These are phyloP conservation scores for Atractosteus spatula DNA, from an alignment of 2,113 vertebrate species.

Conservation along the genomic window DNA sequence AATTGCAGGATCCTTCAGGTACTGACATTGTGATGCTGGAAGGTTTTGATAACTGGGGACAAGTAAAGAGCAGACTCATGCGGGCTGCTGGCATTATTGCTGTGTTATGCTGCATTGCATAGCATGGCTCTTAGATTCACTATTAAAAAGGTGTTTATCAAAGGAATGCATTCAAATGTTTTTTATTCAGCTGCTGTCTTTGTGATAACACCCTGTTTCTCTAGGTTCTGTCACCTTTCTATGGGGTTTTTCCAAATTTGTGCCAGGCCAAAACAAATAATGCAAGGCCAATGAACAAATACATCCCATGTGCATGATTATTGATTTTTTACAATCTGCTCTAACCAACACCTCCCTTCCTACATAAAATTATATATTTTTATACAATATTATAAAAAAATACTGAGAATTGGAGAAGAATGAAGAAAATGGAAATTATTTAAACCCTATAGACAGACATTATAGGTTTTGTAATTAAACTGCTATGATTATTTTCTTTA, in stretches of 20 bases:
- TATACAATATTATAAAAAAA: neutral
- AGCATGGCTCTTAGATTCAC: no score
- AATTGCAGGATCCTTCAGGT: neutral
- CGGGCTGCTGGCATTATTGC: neutral
- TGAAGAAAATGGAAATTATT: neutral
- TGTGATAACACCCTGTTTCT: no score
- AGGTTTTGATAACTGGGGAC: neutral
- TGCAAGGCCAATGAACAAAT: no score
- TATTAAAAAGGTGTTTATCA: no score
- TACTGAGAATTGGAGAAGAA: neutral
- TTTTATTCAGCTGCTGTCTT: no score
- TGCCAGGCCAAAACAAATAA: no score
- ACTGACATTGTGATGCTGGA: neutral
- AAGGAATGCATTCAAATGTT: no score
- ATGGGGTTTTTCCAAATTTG: no score
- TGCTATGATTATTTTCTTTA: conserved; percentile 1
- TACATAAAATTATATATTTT: neutral
- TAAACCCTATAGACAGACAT: neutral
- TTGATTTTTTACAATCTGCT: no score
- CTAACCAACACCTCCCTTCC: no score
- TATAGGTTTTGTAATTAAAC: conserved; percentile 3
- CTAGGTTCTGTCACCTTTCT: no score
- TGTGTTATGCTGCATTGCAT: neutral
- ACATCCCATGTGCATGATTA: no score
- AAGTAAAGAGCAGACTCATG: neutral